Evolutionary conservation across 2,888 invertebrate species (phyloP).

Genomic region (Hedychridium roseum): DNA sequence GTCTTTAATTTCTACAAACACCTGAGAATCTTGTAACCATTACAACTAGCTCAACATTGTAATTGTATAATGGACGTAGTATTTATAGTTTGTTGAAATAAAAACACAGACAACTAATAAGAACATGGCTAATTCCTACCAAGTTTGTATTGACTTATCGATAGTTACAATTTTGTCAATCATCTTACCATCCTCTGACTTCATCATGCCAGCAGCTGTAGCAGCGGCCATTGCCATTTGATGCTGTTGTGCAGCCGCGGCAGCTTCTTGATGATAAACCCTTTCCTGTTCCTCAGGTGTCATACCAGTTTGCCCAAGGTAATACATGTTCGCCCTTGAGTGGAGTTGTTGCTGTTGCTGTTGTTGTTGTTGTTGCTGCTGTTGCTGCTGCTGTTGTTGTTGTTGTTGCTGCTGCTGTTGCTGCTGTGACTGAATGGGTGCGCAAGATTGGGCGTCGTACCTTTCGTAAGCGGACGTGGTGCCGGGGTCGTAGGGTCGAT

Average conservation of each 20-base stretch:
- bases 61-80: too few relatives aligned
- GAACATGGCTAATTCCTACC: too few relatives aligned
- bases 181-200: slow-evolving; percentile 69
- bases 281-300: slow-evolving; percentile 71
- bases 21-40: too few relatives aligned
- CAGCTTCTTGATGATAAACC: slow-evolving; percentile 69
- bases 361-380: slow-evolving; percentile 61
- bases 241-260: slow-evolving; percentile 63
- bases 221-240: slow-evolving; percentile 68
- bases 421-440: slow-evolving; percentile 59
- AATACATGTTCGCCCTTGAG: slow-evolving; percentile 71
- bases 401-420: slow-evolving; percentile 62
- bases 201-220: slow-evolving; percentile 70
- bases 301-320: slow-evolving; percentile 66
- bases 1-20: too few relatives aligned
- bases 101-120: too few relatives aligned
- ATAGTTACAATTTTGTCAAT: too few relatives aligned
- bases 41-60: too few relatives aligned
- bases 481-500: slow-evolving; percentile 70
- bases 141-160: too few relatives aligned
- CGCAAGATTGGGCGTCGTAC: slow-evolving; percentile 67
- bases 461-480: slow-evolving; percentile 71
- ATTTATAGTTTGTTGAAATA: too few relatives aligned
- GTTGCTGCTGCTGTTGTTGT: slow-evolving; percentile 57
- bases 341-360: slow-evolving; percentile 64